phyloP scores from a whole-genome alignment of 2,113 vertebrate species.

The Siphamia tubifer region DNA sequence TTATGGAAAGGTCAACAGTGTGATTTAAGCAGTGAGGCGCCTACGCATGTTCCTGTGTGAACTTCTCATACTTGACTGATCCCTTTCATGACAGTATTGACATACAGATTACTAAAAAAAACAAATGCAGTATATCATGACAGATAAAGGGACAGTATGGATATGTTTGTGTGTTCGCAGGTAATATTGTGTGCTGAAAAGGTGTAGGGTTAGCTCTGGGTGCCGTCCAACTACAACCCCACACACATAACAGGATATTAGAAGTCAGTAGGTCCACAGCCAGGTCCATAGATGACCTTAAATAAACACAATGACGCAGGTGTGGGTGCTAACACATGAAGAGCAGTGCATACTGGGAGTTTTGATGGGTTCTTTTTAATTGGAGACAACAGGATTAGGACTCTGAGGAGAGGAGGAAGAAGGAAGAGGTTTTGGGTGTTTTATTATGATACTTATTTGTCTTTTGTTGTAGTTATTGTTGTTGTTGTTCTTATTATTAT shows the following conservation, averaged over 20 bases:
- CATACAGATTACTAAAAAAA: conserved; percentile 19
- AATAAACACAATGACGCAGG: conserved; percentile 51
- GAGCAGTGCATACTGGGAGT: conserved; percentile 21
- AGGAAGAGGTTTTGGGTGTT: no score
- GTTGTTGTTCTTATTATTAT: no score
- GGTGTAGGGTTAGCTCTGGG: conserved; percentile 40
- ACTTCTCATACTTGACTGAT: conserved; percentile 51
- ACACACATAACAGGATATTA: conserved; percentile 14
- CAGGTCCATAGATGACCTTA: conserved; percentile 51
- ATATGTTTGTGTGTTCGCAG: not conserved
- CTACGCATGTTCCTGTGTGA: not conserved
- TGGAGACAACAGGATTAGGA: not conserved
- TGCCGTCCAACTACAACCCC: conserved; percentile 19
- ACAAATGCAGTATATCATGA: conserved; percentile 25
- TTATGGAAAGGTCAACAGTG: conserved; percentile 53
- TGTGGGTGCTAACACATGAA: not conserved
- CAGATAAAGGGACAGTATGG: conserved; percentile 18
- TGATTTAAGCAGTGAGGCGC: not conserved
- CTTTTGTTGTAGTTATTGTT: no score
- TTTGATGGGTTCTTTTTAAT: conserved; percentile 21
- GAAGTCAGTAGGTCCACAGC: conserved; percentile 5
- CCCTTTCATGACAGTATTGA: conserved; percentile 37
- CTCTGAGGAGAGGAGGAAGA: no score
- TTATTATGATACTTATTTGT: no score
- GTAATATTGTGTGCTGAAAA: conserved; percentile 59